Evolutionary conservation across 2,113 vertebrate genomes (phyloP).

Genomic region (Chaenocephalus aceratus): DNA sequence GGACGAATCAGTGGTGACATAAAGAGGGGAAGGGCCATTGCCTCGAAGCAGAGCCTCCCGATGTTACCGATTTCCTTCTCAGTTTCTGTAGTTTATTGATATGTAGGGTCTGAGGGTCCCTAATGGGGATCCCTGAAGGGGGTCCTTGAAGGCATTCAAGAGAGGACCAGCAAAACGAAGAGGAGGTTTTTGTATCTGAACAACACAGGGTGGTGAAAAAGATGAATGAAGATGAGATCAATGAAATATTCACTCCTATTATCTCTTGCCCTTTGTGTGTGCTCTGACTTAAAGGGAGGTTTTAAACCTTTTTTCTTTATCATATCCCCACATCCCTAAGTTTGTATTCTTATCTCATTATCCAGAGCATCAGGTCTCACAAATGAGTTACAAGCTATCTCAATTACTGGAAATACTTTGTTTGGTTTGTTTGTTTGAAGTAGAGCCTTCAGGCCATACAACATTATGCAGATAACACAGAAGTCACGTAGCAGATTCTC

Average conservation of each 20-base stretch:
- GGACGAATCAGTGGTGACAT: slow-evolving; percentile 24
- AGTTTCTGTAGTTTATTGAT: slow-evolving; percentile 21
- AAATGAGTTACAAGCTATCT: too few species aligned
- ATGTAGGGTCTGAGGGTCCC: slow-evolving; percentile 26
- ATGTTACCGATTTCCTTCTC: slow-evolving; percentile 6
- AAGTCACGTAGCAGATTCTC: too few species aligned
- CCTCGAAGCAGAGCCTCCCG: slow-evolving; percentile 2
- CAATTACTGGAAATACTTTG: too few species aligned
- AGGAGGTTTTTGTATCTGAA: neutral
- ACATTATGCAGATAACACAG: too few species aligned
- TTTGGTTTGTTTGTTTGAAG: too few species aligned
- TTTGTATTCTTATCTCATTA: neutral
- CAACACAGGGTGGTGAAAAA: neutral
- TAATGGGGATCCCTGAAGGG: neutral
- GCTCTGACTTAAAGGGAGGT: neutral
- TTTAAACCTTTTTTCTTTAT: neutral
- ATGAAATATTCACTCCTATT: neutral
- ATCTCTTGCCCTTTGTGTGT: neutral
- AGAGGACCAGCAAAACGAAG: slow-evolving; percentile 7
- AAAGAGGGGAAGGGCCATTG: slow-evolving; percentile 10
- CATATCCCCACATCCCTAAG: neutral
- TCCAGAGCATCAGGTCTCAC: too few species aligned
- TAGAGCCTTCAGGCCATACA: too few species aligned
- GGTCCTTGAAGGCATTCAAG: neutral
- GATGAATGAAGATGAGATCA: slow-evolving; percentile 1